Percentiles rank a stretch among this genome's conserved stretches.
These are phyloP conservation scores for Caenorhabditis sp. DNA, from an alignment of 2,888 invertebrate genomes.

Conservation along the genomic window DNA sequence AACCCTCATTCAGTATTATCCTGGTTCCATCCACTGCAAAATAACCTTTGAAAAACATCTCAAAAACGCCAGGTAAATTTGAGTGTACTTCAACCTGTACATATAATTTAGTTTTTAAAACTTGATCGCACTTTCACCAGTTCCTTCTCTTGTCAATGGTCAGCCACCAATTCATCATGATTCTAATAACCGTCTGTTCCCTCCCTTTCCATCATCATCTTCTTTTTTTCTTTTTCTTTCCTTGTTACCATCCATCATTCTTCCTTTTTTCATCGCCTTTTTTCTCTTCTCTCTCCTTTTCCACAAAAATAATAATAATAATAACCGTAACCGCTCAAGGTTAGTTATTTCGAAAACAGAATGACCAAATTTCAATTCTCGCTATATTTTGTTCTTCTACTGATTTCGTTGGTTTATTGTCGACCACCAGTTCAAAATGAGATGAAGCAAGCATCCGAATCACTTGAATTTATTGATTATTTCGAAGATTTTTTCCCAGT, in stretches of 20 bases:
- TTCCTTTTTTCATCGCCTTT: background rate
- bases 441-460: background rate
- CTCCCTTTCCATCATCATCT: too few species aligned
- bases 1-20: too few species aligned
- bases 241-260: background rate
- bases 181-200: background rate
- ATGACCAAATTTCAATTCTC: constrained; percentile 6
- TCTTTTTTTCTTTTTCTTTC: too few species aligned
- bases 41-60: too few species aligned
- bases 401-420: background rate
- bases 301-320: constrained; percentile 9
- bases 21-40: too few species aligned
- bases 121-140: background rate
- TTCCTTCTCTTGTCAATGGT: background rate
- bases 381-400: background rate
- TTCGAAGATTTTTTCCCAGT: constrained; percentile 41
- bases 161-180: background rate
- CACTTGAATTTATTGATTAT: constrained; percentile 27
- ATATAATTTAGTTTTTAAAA: background rate
- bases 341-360: constrained; percentile 14
- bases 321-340: constrained; percentile 45
- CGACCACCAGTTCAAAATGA: constrained; percentile 3
- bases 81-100: too few species aligned
- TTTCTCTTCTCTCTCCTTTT: background rate
- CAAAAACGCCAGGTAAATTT: too few species aligned